A percentile compares a stretch with the other conserved stretches of the same genome.
These are phyloP conservation scores for Pseudococcus viburni DNA, from an alignment of 2,888 invertebrate genomes.

Conservation along the genomic window DNA sequence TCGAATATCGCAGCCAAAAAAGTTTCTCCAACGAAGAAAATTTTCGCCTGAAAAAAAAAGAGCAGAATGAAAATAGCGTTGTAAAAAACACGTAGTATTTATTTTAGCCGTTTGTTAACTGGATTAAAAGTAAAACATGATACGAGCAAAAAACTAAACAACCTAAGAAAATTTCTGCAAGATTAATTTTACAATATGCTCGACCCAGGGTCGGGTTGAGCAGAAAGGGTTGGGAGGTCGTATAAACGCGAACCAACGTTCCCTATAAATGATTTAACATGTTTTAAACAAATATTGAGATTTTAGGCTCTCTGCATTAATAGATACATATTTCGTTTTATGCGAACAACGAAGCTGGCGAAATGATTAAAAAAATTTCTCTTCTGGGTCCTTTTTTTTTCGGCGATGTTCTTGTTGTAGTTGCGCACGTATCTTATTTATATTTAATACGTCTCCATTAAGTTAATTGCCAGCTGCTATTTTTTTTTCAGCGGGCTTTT, in stretches of 20 bases:
- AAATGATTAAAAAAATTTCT: slow-evolving; percentile 40
- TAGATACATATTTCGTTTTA: not conserved
- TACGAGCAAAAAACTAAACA: slow-evolving; percentile 32
- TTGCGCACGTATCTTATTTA: slow-evolving; percentile 27
- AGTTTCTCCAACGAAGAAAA: slow-evolving; percentile 26
- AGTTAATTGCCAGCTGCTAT: slow-evolving; percentile 26
- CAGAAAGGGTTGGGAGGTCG: not conserved
- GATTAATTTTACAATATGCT: slow-evolving; percentile 24
- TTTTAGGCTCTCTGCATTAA: not conserved
- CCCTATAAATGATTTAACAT: slow-evolving; percentile 44
- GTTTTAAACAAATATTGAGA: slow-evolving; percentile 46
- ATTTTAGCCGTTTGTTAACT: slow-evolving; percentile 31
- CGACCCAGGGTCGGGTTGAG: not conserved
- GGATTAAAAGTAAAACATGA: slow-evolving; percentile 28
- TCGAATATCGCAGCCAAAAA: slow-evolving; percentile 41
- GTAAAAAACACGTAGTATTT: not conserved
- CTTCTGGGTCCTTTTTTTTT: not conserved
- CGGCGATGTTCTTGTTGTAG: not conserved
- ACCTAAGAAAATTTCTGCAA: slow-evolving; percentile 42
- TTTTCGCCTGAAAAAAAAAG: slow-evolving; percentile 27
- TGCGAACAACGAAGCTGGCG: not conserved
- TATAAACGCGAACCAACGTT: not conserved
- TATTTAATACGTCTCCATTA: slow-evolving; percentile 45
- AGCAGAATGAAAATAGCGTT: not conserved
- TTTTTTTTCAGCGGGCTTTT: not conserved